Conservation (phyloP, 2,888 invertebrate genomes). For the Nipponacmea schrenckii region DNA sequence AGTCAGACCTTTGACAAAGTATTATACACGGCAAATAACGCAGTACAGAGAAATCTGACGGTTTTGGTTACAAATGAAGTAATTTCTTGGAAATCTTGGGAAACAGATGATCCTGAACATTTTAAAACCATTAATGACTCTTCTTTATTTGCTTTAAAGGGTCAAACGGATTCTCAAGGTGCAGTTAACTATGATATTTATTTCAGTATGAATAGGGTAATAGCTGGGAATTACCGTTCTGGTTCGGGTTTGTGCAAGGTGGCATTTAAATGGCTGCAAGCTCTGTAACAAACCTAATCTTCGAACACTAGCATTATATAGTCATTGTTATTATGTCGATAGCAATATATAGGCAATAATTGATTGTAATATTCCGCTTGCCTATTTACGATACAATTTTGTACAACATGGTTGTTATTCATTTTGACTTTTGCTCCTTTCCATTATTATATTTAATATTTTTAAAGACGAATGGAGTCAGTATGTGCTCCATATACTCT, state of each 20-base stretch:
- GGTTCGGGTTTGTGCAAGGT: slow-evolving; percentile 28
- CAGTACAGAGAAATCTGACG: slow-evolving; percentile 18
- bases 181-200: slow-evolving; percentile 24
- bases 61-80: slow-evolving; percentile 24
- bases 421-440: no score
- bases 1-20: slow-evolving; percentile 20
- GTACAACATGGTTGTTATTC: no score
- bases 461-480: no score
- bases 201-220: slow-evolving; percentile 25
- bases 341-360: no score
- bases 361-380: no score
- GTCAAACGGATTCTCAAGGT: slow-evolving; percentile 24
- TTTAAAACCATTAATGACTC: not conserved
- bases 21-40: slow-evolving; percentile 12
- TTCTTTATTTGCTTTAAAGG: slow-evolving; percentile 26
- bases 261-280: slow-evolving; percentile 21
- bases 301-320: no score
- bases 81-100: slow-evolving; percentile 17
- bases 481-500: no score
- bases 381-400: no score
- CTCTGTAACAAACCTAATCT: no score
- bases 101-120: slow-evolving; percentile 12
- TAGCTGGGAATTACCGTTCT: slow-evolving; percentile 25
- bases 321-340: no score
- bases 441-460: no score